Evolutionary conservation across 2,113 vertebrate genomes (phyloP).

Genomic region (Poeciliopsis turrubarensis): DNA sequence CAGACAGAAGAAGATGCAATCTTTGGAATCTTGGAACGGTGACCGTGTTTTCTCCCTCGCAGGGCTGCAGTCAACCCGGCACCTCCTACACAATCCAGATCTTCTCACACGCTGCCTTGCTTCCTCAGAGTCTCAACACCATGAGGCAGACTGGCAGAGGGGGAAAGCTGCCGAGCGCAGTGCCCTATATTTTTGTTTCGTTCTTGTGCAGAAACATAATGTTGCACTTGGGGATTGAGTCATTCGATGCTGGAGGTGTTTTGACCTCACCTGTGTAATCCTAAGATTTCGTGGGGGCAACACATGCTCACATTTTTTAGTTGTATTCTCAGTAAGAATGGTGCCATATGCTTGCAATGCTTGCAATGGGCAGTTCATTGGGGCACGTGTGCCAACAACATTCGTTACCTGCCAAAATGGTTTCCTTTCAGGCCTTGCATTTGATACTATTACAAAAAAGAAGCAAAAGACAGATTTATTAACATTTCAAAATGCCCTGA

Average conservation of each 20-base stretch:
- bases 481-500: not conserved
- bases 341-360: not conserved
- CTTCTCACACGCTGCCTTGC: slow-evolving; percentile 59
- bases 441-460: not conserved
- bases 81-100: slow-evolving; percentile 77
- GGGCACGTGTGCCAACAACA: not conserved
- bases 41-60: slow-evolving; percentile 64
- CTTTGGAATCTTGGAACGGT: slow-evolving; percentile 52
- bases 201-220: slow-evolving; percentile 20
- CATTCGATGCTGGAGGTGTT: slow-evolving; percentile 3
- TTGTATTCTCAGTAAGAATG: not conserved
- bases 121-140: slow-evolving; percentile 53
- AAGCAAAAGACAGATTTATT: not conserved
- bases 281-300: not conserved
- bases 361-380: not conserved
- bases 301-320: not conserved
- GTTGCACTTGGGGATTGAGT: slow-evolving; percentile 29
- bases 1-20: slow-evolving; percentile 54
- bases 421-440: not conserved
- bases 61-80: slow-evolving; percentile 66
- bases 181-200: slow-evolving; percentile 40
- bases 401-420: not conserved
- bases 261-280: not conserved
- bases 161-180: slow-evolving; percentile 25
- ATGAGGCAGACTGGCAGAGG: slow-evolving; percentile 50